Percentiles rank a stretch among this genome's conserved stretches.
phyloP scores from a whole-genome alignment of 2,113 vertebrate genomes.

The Mesoclemmys tuberculata region DNA sequence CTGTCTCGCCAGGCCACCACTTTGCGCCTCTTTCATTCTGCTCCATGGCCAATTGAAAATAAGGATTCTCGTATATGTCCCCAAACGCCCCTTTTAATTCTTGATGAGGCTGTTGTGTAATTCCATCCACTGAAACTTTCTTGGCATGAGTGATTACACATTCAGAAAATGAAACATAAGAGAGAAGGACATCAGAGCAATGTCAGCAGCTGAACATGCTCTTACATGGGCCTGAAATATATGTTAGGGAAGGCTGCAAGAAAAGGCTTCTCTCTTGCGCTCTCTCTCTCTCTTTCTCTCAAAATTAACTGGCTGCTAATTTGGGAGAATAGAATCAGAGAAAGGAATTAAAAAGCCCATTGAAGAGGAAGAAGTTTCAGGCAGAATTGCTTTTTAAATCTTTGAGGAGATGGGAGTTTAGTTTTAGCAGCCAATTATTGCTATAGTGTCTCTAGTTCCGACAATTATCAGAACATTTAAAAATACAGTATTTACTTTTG shows the following conservation, averaged over 20 bases:
- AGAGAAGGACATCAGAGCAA: not conserved
- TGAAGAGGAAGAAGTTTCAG: not conserved
- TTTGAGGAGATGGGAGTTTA: not conserved
- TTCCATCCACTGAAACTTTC: not conserved
- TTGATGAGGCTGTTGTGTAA: not conserved
- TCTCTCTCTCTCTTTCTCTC: not conserved
- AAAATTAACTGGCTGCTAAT: not conserved
- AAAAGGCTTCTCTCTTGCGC: not conserved
- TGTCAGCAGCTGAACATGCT: not conserved
- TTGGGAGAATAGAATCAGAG: not conserved
- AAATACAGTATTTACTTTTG: constrained; percentile 1
- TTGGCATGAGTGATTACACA: not conserved
- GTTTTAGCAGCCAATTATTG: not conserved
- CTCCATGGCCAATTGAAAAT: not conserved
- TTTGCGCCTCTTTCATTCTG: constrained; percentile 11
- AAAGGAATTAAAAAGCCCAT: not conserved
- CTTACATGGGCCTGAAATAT: not conserved
- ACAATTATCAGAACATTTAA: not conserved
- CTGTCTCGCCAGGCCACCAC: not conserved
- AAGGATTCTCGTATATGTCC: not conserved
- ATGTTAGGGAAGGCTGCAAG: not conserved
- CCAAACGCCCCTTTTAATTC: not conserved
- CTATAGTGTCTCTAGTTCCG: not conserved
- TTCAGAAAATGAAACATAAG: not conserved
- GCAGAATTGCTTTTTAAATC: not conserved